These are phyloP conservation scores for Ectemnius continuus DNA, from an alignment of 2,888 invertebrate genomes.

Conservation along the genomic window DNA sequence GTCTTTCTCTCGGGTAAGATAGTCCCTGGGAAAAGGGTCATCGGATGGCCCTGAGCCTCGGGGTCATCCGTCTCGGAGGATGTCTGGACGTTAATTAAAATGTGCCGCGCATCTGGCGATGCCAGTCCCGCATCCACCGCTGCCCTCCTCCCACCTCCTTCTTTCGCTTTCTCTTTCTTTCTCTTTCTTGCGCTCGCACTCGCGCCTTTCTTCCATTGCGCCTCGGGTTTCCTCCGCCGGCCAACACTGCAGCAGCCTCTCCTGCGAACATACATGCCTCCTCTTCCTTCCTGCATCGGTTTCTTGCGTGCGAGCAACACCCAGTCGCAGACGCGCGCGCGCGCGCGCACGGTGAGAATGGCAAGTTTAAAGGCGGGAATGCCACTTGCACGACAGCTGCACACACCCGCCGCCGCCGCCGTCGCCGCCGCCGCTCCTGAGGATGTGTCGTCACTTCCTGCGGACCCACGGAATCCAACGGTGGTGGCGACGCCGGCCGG, in stretches of 20 bases:
- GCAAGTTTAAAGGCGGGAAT: slow-evolving; percentile 57
- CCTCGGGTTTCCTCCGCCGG: slow-evolving; percentile 3
- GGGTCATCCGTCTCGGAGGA: slow-evolving; percentile 74
- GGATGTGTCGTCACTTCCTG: slow-evolving; percentile 73
- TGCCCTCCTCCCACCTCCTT: no score
- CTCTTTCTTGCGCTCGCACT: slow-evolving; percentile 10
- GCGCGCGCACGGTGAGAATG: slow-evolving; percentile 51
- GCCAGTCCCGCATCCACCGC: slow-evolving; percentile 42
- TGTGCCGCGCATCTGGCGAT: slow-evolving; percentile 75
- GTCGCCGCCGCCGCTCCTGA: slow-evolving; percentile 50
- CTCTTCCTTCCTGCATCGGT: not conserved
- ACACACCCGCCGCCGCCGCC: slow-evolving; percentile 35
- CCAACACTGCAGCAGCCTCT: no score
- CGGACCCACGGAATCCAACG: slow-evolving; percentile 5
- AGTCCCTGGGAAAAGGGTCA: slow-evolving; percentile 62
- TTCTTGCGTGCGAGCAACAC: slow-evolving; percentile 23
- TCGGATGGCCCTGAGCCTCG: slow-evolving; percentile 64
- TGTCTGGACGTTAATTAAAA: slow-evolving; percentile 76
- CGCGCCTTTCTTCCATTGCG: slow-evolving; percentile 30
- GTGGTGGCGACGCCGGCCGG: no score
- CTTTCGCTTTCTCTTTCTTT: slow-evolving; percentile 19
- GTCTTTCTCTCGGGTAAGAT: slow-evolving; percentile 13
- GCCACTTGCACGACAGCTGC: slow-evolving; percentile 73
- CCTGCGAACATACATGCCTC: no score
- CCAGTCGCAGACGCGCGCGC: slow-evolving; percentile 39